Evolutionary conservation across 2,113 vertebrate genomes (phyloP), one percentile per base, ranked within the genome.

Genomic region (Nyctereutes procyonoides): DNA sequence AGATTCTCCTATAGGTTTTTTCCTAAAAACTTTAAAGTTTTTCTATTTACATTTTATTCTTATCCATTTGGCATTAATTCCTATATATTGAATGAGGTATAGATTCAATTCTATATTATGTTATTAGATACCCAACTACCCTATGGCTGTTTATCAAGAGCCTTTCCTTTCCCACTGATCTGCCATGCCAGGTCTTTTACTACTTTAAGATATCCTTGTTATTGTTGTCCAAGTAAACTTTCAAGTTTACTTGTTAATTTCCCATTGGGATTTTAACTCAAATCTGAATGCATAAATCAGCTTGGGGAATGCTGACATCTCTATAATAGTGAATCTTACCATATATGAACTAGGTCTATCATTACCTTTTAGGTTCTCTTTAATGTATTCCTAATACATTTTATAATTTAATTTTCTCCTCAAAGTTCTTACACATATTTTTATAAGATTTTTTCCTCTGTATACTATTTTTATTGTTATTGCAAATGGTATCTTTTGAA

Each of bases 161-260:
- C 74, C 24, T 60, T 38, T 55, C 11, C 3, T 93, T 93, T 67
- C 26, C 5, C 56, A 77, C 16, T 90, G 12, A 60, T 88, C n/a
- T 65, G 80, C 28, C 9, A 77, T 11, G 65, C 9, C 51, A 80
- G 16, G 4, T 73, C 2, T 77, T 84, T 91, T 97, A 60, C 76
- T 91, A 30, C 55, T 95, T 95, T 48, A 96, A 67, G 12, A 93
- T 71, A 24, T 38, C 24, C 77, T 95, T 79, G 60, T 83, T 83
- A 43, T 90, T 90, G 30, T 63, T 63, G 11, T 84, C 30, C 12
- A 62, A 14, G 69, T 90, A 89, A 71, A 85, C 32, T 88, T 96
- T 79, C 56, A 56, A 86, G 28, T 84, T 26, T 35, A 22, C 94
- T 76, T 93, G 60, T 67, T 32, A 90, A 71, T 81, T 65, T 94